phyloP scores from a whole-genome alignment of 1,140 invertebrate species.

The Drosophila murphyi region DNA sequence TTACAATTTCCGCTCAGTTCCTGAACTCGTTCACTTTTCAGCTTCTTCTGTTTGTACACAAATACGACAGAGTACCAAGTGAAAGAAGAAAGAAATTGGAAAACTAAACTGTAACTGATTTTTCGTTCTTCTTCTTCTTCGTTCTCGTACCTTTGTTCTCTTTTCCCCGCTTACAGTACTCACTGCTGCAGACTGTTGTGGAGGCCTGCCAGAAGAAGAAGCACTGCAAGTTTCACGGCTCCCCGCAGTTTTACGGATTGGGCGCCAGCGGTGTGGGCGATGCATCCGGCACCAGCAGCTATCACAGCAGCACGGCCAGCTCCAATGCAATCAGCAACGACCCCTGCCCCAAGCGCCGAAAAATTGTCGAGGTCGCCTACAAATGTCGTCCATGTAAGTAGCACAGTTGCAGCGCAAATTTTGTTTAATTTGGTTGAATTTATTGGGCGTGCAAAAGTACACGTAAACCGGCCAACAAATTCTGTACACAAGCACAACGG shows the following conservation, averaged over 20 bases:
- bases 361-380: slow-evolving; percentile 96
- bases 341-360: slow-evolving; percentile 93
- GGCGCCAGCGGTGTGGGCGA: slow-evolving; percentile 78
- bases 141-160: slow-evolving; percentile 23
- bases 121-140: slow-evolving; percentile 6
- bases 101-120: slow-evolving; percentile 56
- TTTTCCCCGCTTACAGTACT: slow-evolving; percentile 88
- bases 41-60: slow-evolving; percentile 40
- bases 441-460: slow-evolving; percentile 45
- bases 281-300: slow-evolving; percentile 73
- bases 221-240: slow-evolving; percentile 94
- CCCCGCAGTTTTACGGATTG: slow-evolving; percentile 90
- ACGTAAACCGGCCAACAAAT: slow-evolving; percentile 52
- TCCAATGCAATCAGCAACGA: slow-evolving; percentile 85
- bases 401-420: slow-evolving; percentile 31
- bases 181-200: slow-evolving; percentile 95
- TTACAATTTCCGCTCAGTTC: slow-evolving; percentile 48
- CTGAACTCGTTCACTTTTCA: slow-evolving; percentile 50
- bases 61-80: slow-evolving; percentile 14
- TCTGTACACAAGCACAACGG: slow-evolving; percentile 11
- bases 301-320: slow-evolving; percentile 78
- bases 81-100: slow-evolving; percentile 21
- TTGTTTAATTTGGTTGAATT: slow-evolving; percentile 54
- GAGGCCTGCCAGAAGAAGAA: slow-evolving; percentile 95
- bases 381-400: slow-evolving; percentile 97